These are phyloP conservation scores for Hippopotamyrus pictus DNA, from an alignment of 2,797 vertebrate species.

Conservation along the genomic window DNA sequence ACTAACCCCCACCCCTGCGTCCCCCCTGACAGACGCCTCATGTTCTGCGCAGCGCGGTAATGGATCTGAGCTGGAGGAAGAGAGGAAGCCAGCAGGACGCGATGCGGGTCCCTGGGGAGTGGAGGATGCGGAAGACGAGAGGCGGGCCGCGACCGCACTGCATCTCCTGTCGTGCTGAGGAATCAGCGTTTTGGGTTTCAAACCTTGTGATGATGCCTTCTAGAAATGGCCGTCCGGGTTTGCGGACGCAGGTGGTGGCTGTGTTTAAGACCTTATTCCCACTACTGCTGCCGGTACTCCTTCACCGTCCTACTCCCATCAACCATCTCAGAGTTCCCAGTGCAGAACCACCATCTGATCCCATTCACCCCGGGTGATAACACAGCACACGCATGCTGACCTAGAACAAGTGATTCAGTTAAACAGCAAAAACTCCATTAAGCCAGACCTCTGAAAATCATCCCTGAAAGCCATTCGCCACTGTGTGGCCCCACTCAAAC, in stretches of 20 bases:
- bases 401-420: background rate
- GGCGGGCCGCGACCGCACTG: background rate
- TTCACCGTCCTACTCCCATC: background rate
- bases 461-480: background rate
- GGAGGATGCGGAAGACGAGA: constrained; percentile 12
- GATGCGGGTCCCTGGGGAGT: background rate
- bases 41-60: constrained; percentile 42
- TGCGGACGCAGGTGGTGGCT: background rate
- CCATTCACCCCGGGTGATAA: background rate
- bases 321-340: background rate
- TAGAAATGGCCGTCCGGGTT: background rate
- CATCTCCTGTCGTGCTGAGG: constrained; percentile 2
- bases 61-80: constrained; percentile 39
- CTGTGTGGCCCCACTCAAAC: background rate
- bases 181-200: constrained; percentile 6
- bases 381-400: background rate
- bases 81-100: constrained; percentile 14
- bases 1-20: constrained; percentile 15
- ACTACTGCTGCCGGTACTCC: background rate
- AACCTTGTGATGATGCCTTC: background rate
- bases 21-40: constrained; percentile 5
- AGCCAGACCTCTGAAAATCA: background rate
- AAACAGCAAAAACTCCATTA: background rate
- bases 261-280: background rate
- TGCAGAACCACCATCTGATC: background rate